Conservation (phyloP, 2,888 invertebrate species). For the Heteromurus nitidus region DNA sequence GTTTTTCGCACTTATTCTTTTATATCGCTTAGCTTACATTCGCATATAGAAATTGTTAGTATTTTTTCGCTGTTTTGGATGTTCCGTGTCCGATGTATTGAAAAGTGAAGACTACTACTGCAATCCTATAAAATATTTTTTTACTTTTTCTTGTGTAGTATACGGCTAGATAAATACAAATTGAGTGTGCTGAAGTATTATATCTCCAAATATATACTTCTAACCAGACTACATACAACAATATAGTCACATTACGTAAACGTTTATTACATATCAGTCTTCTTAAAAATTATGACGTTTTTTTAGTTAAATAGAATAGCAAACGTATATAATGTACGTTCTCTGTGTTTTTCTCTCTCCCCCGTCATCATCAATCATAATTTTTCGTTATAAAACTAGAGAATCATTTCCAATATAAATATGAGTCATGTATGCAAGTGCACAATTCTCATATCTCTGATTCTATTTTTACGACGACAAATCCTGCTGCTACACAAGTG, state of each 20-base stretch:
- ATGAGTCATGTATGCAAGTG: constrained; percentile 27
- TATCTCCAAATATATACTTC: constrained; percentile 6
- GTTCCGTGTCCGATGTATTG: no score
- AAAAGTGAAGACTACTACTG: no score
- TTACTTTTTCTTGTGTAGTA: no score
- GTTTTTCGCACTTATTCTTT: no score
- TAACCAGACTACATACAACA: constrained; percentile 1
- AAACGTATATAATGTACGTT: neutral
- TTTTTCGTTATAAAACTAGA: constrained; percentile 28
- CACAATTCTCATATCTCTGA: neutral
- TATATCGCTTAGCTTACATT: no score
- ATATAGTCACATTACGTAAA: constrained; percentile 1
- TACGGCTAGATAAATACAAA: neutral
- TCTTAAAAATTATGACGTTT: constrained; percentile 60
- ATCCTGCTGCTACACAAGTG: neutral
- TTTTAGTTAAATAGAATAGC: constrained; percentile 12
- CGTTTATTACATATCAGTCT: constrained; percentile 50
- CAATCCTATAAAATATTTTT: no score
- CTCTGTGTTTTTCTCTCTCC: neutral
- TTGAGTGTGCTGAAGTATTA: neutral
- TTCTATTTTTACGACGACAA: neutral
- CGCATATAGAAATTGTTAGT: no score
- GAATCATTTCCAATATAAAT: constrained; percentile 5
- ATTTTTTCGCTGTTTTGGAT: no score
- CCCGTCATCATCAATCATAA: constrained; percentile 3